These are phyloP conservation scores for Falco novaeseelandiae DNA, from an alignment of 2,797 vertebrate genomes.

Conservation along the genomic window DNA sequence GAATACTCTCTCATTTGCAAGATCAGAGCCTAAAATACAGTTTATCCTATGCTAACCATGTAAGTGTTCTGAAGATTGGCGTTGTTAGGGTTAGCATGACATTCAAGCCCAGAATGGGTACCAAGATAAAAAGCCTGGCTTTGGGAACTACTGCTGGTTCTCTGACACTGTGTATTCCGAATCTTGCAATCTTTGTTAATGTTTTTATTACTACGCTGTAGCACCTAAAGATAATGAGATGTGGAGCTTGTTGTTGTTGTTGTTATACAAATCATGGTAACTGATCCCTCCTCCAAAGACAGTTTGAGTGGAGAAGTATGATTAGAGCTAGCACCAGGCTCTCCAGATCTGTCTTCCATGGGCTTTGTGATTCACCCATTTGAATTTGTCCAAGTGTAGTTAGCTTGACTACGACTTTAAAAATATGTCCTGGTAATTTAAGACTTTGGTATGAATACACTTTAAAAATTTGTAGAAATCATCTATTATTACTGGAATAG, in stretches of 20 bases:
- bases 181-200: not conserved
- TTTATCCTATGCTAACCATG: not conserved
- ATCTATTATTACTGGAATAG: not conserved
- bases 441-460: not conserved
- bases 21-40: not conserved
- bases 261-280: not conserved
- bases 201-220: not conserved
- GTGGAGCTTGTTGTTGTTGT: not conserved
- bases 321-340: not conserved
- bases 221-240: not conserved
- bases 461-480: not conserved
- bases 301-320: not conserved
- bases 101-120: not conserved
- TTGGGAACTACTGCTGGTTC: not conserved
- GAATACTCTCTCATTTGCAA: not conserved
- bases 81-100: not conserved
- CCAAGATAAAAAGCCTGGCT: not conserved
- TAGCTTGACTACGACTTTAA: not conserved
- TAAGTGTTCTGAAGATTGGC: not conserved
- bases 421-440: not conserved
- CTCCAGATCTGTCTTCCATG: not conserved
- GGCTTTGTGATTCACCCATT: not conserved
- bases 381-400: not conserved
- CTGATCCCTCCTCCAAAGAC: not conserved
- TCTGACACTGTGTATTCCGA: not conserved